Evolutionary conservation across 1,140 invertebrate species (phyloP).

Genomic region (Agrypnia vestita): DNA sequence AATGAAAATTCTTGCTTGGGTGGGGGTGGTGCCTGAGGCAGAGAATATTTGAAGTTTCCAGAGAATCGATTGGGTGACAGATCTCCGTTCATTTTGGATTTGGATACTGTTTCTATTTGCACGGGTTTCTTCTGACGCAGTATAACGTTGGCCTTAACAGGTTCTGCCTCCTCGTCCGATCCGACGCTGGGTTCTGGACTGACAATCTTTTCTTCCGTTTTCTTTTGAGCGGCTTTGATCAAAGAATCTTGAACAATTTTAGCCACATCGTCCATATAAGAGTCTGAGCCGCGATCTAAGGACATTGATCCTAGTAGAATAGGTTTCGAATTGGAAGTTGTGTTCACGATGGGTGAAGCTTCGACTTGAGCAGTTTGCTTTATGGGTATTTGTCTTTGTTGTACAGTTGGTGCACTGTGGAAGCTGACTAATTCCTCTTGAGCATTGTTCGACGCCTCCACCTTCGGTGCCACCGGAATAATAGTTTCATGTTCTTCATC

Average conservation of each 20-base stretch:
- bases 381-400: constrained; percentile 63
- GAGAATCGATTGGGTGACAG: constrained; percentile 30
- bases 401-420: constrained; percentile 64
- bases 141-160: constrained; percentile 45
- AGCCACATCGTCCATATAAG: constrained; percentile 41
- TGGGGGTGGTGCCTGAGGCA: constrained; percentile 52
- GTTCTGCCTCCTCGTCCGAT: constrained; percentile 41
- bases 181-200: constrained; percentile 38
- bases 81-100: constrained; percentile 30
- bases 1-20: constrained; percentile 41
- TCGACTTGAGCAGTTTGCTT: constrained; percentile 65
- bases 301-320: constrained; percentile 48
- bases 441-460: not conserved
- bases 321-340: constrained; percentile 51
- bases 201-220: constrained; percentile 28
- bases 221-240: constrained; percentile 48
- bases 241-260: constrained; percentile 55
- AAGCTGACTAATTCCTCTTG: constrained; percentile 63
- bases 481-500: constrained; percentile 25
- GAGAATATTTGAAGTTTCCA: constrained; percentile 6
- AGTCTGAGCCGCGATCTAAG: constrained; percentile 43
- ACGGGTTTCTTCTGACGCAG: constrained; percentile 41
- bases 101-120: constrained; percentile 18
- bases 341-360: constrained; percentile 61
- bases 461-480: not conserved